Evolutionary conservation across 2,797 vertebrate species (phyloP).

Genomic region (Basileuterus tristriatus): DNA sequence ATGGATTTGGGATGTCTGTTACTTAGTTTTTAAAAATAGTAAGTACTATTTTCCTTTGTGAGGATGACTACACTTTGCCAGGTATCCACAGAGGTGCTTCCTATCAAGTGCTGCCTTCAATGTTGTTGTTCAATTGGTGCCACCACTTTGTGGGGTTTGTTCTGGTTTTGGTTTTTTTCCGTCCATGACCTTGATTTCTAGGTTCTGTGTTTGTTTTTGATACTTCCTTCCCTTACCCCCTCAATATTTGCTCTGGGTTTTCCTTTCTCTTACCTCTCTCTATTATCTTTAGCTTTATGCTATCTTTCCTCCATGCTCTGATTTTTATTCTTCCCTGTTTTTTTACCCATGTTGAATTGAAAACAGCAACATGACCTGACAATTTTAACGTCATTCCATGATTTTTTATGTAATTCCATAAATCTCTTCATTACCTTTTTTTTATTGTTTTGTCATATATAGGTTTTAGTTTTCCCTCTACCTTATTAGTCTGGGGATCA

Average conservation of each 20-base stretch:
- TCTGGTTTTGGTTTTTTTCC: conserved; percentile 9
- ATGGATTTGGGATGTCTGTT: neutral
- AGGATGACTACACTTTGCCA: neutral
- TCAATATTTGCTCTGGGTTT: conserved; percentile 45
- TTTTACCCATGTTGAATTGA: conserved; percentile 51
- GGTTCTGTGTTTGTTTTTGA: conserved; percentile 50
- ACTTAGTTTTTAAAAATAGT: neutral
- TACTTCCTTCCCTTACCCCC: neutral
- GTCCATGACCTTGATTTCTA: conserved; percentile 17
- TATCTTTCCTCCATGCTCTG: neutral
- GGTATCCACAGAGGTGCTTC: neutral
- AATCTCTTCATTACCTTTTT: conserved; percentile 72
- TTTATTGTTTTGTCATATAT: conserved; percentile 53
- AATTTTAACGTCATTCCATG: conserved; percentile 56
- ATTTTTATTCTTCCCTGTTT: conserved; percentile 60
- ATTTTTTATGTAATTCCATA: conserved; percentile 64
- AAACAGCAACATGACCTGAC: conserved; percentile 62
- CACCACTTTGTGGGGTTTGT: neutral
- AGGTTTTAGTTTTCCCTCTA: conserved; percentile 29
- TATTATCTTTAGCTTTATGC: neutral
- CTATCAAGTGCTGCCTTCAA: neutral
- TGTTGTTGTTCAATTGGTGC: neutral
- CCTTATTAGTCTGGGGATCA: conserved; percentile 29
- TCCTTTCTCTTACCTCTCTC: neutral
- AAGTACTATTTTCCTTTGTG: neutral